Conservation (phyloP, 2,888 invertebrate species). For the Cylloceria caligata region DNA sequence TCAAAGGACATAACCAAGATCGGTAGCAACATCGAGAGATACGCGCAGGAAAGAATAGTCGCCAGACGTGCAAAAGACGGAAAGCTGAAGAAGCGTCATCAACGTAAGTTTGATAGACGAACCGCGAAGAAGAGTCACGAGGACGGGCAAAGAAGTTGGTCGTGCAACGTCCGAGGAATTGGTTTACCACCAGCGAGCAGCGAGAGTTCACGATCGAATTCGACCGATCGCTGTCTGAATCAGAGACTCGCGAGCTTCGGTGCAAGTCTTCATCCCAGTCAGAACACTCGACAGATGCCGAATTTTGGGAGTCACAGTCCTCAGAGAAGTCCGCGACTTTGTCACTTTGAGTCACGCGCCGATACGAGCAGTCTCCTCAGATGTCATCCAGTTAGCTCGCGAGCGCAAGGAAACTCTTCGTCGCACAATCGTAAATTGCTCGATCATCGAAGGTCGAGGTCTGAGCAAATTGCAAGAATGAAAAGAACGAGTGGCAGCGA, state of each 20-base stretch:
- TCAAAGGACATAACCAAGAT: constrained; percentile 77
- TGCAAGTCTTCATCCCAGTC: constrained; percentile 82
- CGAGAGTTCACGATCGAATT: constrained; percentile 82
- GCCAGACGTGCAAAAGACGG: constrained; percentile 75
- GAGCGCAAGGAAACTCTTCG: constrained; percentile 69
- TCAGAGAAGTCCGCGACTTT: constrained; percentile 80
- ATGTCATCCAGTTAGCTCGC: constrained; percentile 59
- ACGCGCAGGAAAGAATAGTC: constrained; percentile 75
- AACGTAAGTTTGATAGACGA: constrained; percentile 78
- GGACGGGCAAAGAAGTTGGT: constrained; percentile 59
- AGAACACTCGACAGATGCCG: constrained; percentile 82
- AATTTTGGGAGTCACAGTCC: constrained; percentile 82
- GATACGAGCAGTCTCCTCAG: constrained; percentile 58
- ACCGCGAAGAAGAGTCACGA: constrained; percentile 68
- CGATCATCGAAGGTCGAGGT: constrained; percentile 80
- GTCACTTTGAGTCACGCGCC: constrained; percentile 79
- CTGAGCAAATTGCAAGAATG: constrained; percentile 79
- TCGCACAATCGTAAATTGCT: constrained; percentile 79
- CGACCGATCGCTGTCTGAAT: constrained; percentile 80
- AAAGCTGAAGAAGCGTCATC: constrained; percentile 76
- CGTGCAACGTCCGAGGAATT: constrained; percentile 58
- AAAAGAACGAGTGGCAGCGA: constrained; percentile 68
- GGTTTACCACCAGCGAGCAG: constrained; percentile 75
- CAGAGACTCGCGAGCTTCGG: constrained; percentile 78
- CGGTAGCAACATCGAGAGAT: constrained; percentile 77